Evolutionary conservation across 2,888 invertebrate genomes (phyloP).

Genomic region (Bibio marci): DNA sequence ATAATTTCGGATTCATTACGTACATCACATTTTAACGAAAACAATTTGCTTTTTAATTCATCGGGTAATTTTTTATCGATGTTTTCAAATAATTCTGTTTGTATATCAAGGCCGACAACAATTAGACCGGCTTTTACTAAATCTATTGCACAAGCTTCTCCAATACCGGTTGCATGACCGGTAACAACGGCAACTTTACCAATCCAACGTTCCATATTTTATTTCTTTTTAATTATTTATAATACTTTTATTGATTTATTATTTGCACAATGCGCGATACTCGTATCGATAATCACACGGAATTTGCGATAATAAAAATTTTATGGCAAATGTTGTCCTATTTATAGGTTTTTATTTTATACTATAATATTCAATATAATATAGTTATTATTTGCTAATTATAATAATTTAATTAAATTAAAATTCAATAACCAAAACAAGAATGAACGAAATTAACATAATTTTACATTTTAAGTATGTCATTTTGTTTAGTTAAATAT

Average conservation of each 20-base stretch:
- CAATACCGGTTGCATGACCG: constrained; percentile 36
- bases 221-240: too few relatives aligned
- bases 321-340: too few relatives aligned
- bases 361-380: not conserved
- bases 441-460: too few relatives aligned
- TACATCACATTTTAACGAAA: constrained; percentile 31
- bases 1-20: constrained; percentile 31
- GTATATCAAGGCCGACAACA: constrained; percentile 31
- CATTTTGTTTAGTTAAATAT: too few relatives aligned
- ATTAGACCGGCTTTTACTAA: constrained; percentile 28
- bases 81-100: constrained; percentile 20
- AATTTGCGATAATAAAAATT: too few relatives aligned
- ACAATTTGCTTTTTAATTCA: constrained; percentile 16
- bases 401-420: not conserved
- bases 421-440: too few relatives aligned
- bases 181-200: constrained; percentile 39
- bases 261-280: too few relatives aligned
- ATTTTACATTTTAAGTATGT: too few relatives aligned
- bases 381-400: not conserved
- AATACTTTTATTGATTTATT: too few relatives aligned
- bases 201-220: constrained; percentile 43
- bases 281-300: too few relatives aligned
- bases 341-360: too few relatives aligned
- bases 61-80: constrained; percentile 6
- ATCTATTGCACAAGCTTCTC: constrained; percentile 23